Evolutionary conservation across 2,797 vertebrate genomes (phyloP).

Genomic region (Enteromius viviparus): DNA sequence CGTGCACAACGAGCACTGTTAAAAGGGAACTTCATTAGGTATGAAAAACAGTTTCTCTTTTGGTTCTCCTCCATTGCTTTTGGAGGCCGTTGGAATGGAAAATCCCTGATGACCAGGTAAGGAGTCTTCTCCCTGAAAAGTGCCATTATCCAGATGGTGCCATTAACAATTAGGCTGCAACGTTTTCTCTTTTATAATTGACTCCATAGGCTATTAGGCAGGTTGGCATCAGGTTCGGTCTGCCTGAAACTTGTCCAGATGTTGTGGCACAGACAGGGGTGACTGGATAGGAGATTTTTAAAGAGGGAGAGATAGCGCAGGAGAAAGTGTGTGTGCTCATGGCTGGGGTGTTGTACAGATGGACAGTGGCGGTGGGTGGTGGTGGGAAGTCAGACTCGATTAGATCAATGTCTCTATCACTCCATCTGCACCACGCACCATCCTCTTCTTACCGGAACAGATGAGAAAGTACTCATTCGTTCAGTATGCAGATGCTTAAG

Average conservation of each 20-base stretch:
- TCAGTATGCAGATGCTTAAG: constrained; percentile 37
- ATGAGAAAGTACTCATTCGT: constrained; percentile 38
- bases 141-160: constrained; percentile 86
- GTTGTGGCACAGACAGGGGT: constrained; percentile 69
- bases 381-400: constrained; percentile 81
- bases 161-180: constrained; percentile 83
- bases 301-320: constrained; percentile 38
- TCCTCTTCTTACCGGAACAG: constrained; percentile 39
- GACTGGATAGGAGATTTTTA: constrained; percentile 60
- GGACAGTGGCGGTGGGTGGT: constrained; percentile 74
- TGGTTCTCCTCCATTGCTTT: constrained; percentile 75
- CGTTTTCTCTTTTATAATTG: constrained; percentile 85
- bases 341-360: constrained; percentile 77
- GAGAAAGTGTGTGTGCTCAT: constrained; percentile 65
- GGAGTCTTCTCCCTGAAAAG: constrained; percentile 79
- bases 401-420: constrained; percentile 82
- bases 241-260: constrained; percentile 82
- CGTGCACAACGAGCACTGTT: constrained; percentile 39
- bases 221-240: constrained; percentile 81
- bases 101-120: constrained; percentile 82
- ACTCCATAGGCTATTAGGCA: constrained; percentile 88
- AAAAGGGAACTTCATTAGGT: constrained; percentile 72
- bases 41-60: constrained; percentile 75
- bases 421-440: constrained; percentile 66
- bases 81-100: constrained; percentile 74